phyloP scores from a whole-genome alignment of 2,888 invertebrate genomes.

The Malacosoma neustria region DNA sequence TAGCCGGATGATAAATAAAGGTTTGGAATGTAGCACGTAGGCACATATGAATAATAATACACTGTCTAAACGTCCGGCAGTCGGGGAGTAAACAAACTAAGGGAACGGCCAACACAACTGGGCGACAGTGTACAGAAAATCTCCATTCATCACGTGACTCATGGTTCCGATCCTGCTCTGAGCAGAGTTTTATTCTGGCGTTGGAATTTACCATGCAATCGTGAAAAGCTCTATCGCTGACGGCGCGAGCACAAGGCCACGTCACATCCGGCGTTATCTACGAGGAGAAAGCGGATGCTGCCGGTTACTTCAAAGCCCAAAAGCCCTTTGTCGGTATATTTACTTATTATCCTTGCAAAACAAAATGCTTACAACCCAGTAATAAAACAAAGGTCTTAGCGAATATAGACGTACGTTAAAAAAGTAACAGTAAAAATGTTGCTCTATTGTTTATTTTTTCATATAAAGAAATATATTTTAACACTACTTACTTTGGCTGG shows the following conservation, averaged over 20 bases:
- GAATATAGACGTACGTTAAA: conserved; percentile 20
- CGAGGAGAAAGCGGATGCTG: conserved; percentile 63
- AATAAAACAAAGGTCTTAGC: conserved; percentile 33
- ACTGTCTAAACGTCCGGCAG: conserved; percentile 10
- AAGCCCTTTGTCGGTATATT: conserved; percentile 52
- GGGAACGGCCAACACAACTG: neutral
- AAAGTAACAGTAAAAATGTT: neutral
- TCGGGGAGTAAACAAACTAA: neutral
- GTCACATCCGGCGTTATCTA: conserved; percentile 61
- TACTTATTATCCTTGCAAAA: conserved; percentile 57
- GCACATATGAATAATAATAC: neutral
- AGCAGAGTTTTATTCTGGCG: conserved; percentile 31
- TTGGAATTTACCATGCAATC: conserved; percentile 65
- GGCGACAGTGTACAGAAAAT: neutral
- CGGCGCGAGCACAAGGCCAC: conserved; percentile 45
- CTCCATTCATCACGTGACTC: conserved; percentile 36
- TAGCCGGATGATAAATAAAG: neutral
- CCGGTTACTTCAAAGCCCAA: conserved; percentile 51
- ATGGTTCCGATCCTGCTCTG: conserved; percentile 25
- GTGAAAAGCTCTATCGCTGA: conserved; percentile 62
- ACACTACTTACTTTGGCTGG: too few relatives aligned
- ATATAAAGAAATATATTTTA: too few relatives aligned
- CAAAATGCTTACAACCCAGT: conserved; percentile 42
- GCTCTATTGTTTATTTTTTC: neutral
- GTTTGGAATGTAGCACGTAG: neutral